Base-by-base conservation (phyloP, 2,888 invertebrate genomes). In the Pasiphila rectangulata region DNA sequence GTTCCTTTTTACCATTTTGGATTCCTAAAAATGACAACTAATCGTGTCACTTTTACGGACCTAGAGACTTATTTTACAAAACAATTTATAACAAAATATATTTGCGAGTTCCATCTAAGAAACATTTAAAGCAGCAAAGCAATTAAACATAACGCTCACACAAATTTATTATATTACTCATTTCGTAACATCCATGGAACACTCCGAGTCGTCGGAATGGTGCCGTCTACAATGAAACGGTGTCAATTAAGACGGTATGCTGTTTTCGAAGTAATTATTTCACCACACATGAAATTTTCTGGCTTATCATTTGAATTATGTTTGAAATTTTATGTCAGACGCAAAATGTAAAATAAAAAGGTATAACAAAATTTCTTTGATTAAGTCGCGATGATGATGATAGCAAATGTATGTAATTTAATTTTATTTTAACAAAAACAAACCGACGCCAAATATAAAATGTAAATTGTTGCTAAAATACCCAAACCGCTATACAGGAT, bases 111-210 rank as follows among this genome's bases (percentile, higher is more conserved):
- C 5, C 30, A 16, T 16, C 30, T 15, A 30, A 30, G 3, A 13
- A 16, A 30, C 30, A 30, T 30, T 30, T 30, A 4, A 24, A 24
- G 19, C 21, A 2, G 35, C 29, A 25, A 24, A 41, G 46, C 41
- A 46, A 36, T 46, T 19, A 38, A 38, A 38, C 44, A 45, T 38
- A 24, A 32, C 10, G 37, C 17, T n/a, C 4, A 20, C 40, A 32
- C 25, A 10, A 35, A 47, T 51, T 52, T 27, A 45, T 42, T 47
- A 47, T 45, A 56, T 30, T 35, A 51, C 46, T 19, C 42, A 38
- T 35, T 42, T 39, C 39, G 27, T 27, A 13, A 27, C 27, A 27
- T 27, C 27, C 7, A 7, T n/a, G n/a, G n/a, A n/a, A n/a, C 13
- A 7, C 27, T 3, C 13, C n/a, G n/a, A n/a, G 6, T 13, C 7